These are phyloP conservation scores for Oryzias woworae DNA, from an alignment of 2,113 vertebrate species.

Conservation along the genomic window DNA sequence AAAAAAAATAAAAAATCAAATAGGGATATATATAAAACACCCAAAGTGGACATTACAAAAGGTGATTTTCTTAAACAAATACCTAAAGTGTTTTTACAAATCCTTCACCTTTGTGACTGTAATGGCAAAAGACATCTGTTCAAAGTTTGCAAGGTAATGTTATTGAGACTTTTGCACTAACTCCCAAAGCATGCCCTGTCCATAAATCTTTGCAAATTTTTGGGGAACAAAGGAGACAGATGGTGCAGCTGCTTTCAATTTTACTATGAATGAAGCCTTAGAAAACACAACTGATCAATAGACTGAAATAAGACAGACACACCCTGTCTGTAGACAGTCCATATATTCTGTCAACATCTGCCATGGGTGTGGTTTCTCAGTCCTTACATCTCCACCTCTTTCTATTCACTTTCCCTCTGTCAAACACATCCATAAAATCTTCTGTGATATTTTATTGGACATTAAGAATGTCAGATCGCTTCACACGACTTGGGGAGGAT, in stretches of 20 bases:
- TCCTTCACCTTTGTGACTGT: background rate
- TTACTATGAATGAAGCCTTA: conserved; percentile 63
- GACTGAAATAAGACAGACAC: conserved; percentile 62
- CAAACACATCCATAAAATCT: conserved; percentile 32
- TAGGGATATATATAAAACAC: too few relatives aligned
- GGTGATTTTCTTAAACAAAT: background rate
- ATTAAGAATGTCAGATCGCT: conserved; percentile 42
- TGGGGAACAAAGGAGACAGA: conserved; percentile 26
- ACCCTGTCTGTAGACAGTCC: conserved; percentile 53
- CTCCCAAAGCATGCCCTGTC: conserved; percentile 33
- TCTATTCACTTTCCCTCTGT: conserved; percentile 28
- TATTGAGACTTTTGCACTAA: conserved; percentile 18
- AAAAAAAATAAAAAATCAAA: too few relatives aligned
- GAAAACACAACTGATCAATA: conserved; percentile 73
- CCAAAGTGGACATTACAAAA: too few relatives aligned
- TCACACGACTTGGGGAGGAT: conserved; percentile 28
- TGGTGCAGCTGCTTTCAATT: conserved; percentile 72
- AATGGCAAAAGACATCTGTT: conserved; percentile 11
- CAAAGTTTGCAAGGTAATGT: conserved; percentile 8
- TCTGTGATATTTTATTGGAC: conserved; percentile 49
- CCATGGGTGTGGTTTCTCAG: conserved; percentile 62
- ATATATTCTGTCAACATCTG: conserved; percentile 50
- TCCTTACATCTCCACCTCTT: conserved; percentile 43
- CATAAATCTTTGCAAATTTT: conserved; percentile 31
- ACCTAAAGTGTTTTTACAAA: background rate